Evolutionary conservation across 2,888 invertebrate genomes (phyloP).

Genomic region (Pandemis corylana): DNA sequence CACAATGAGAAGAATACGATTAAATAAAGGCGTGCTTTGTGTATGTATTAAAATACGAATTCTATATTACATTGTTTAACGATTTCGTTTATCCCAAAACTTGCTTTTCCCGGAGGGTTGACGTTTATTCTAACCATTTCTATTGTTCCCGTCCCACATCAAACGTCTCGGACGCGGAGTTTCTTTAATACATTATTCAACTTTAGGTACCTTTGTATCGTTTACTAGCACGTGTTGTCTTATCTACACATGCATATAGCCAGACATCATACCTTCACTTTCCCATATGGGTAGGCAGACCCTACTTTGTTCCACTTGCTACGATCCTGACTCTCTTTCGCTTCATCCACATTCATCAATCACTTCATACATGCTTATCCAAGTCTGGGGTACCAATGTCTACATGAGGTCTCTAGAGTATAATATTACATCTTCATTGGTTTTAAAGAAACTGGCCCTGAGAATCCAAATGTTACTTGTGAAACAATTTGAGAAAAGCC

Average conservation of each 20-base stretch:
- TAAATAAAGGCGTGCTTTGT: too few relatives aligned
- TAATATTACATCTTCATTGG: background rate
- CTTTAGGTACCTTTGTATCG: background rate
- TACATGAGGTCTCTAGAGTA: background rate
- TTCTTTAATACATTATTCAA: conserved; percentile 7
- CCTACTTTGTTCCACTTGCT: too few relatives aligned
- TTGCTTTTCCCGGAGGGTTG: background rate
- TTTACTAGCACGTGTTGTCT: background rate
- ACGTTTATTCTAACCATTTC: background rate
- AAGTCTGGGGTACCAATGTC: background rate
- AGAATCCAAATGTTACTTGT: too few relatives aligned
- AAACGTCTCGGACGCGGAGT: background rate
- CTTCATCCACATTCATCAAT: too few relatives aligned
- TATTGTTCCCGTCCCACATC: background rate
- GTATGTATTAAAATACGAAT: too few relatives aligned
- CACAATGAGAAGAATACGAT: too few relatives aligned
- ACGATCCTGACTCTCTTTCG: too few relatives aligned
- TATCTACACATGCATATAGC: background rate
- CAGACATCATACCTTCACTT: too few relatives aligned
- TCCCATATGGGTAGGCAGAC: too few relatives aligned
- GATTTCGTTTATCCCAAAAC: background rate
- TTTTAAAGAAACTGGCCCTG: background rate
- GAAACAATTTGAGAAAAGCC: too few relatives aligned
- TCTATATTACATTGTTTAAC: background rate
- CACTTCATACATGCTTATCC: too few relatives aligned